Base-by-base conservation (phyloP, 2,797 vertebrate species). In the Pelodytes ibericus region DNA sequence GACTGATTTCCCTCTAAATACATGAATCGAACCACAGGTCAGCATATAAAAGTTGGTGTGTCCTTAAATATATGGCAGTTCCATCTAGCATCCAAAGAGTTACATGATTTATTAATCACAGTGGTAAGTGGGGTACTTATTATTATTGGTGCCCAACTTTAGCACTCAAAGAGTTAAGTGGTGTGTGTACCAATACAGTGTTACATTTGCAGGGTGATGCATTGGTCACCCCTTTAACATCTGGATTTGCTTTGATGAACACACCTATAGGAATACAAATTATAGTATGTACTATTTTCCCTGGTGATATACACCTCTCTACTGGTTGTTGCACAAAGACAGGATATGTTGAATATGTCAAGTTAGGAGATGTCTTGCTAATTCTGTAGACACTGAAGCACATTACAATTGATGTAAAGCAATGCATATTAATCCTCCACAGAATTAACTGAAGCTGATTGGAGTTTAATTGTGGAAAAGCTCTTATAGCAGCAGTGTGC, bases 401-500 rank as follows among this genome's bases (percentile, higher is more conserved):
- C 56, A 58, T n/a, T 60, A 26, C 27, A 16, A 29, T 16, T 60
- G 58, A 30, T 30, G 58, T 60, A 31, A 30, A 16, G 26, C 15
- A 30, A 60, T 60, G 29, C 29, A 31, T 60, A 6, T 60, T 60
- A 60, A n/a, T 60, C 18, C 58, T 18, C 58, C 27, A 31, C 58
- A 18, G 58, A 60, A 60, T 60, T 30, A 53, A 16, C 49, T 53
- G 49, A 53, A 16, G 49, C 49, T 53, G 49, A 53, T 53, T 53
- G 49, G 49, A 22, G 25, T 60, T 60, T 60, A 60, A 60, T 31
- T 60, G 58, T 58, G 56, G 25, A 58, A 58, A 29, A 27, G 26
- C 56, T 16, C 56, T 27, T 58, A 58, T 60, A 58, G 1, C 29
- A 60, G 27, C 27, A 60, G 15, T 53, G 27, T 5, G 16, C 31